Evolutionary conservation across 2,113 vertebrate genomes (phyloP).

Genomic region (Anhinga anhinga): DNA sequence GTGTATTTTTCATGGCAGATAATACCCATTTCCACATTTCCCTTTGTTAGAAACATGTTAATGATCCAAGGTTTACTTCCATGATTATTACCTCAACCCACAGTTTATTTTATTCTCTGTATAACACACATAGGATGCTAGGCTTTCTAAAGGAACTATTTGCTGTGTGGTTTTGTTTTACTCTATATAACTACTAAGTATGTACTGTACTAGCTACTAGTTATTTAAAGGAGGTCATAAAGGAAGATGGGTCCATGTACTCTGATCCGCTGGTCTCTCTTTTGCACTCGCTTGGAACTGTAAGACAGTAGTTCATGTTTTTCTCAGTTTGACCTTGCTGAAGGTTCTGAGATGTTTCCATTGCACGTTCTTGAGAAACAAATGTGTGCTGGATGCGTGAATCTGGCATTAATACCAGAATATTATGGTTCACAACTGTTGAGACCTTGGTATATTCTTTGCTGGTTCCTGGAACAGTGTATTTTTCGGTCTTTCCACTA

Average conservation of each 20-base stretch:
- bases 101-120: background rate
- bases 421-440: slow-evolving; percentile 71
- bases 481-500: slow-evolving; percentile 11
- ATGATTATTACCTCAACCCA: background rate
- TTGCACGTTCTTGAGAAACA: slow-evolving; percentile 47
- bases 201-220: background rate
- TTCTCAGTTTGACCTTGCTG: slow-evolving; percentile 62
- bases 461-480: background rate
- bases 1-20: slow-evolving; percentile 12
- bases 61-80: background rate
- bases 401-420: slow-evolving; percentile 82
- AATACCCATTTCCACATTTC: background rate
- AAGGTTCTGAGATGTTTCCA: background rate
- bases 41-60: background rate
- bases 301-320: background rate
- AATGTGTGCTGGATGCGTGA: background rate
- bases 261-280: slow-evolving; percentile 67
- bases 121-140: background rate
- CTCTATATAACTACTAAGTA: background rate
- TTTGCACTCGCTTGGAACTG: slow-evolving; percentile 19
- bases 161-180: slow-evolving; percentile 28
- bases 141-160: background rate
- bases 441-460: slow-evolving; percentile 88
- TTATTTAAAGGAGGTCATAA: slow-evolving; percentile 71
- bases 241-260: slow-evolving; percentile 85